Evolutionary conservation across 2,888 invertebrate genomes (phyloP).

Genomic region (Apodemia hepburni): DNA sequence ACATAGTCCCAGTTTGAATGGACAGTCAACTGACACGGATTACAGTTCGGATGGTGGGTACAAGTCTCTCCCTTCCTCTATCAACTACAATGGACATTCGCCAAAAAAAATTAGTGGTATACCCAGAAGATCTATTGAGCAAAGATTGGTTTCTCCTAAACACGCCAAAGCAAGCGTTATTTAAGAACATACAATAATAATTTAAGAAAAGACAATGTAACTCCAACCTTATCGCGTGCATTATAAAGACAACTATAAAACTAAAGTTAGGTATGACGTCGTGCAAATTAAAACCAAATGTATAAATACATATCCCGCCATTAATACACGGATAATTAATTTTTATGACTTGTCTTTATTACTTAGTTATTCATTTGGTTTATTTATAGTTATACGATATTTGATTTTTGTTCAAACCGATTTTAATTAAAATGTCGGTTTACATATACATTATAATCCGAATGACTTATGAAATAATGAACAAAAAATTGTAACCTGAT

Average conservation of each 20-base stretch:
- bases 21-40: conserved; percentile 73
- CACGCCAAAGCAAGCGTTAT: conserved; percentile 70
- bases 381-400: neutral
- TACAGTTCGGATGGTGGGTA: conserved; percentile 76
- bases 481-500: neutral
- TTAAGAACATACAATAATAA: too few relatives aligned
- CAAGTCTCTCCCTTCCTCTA: conserved; percentile 74
- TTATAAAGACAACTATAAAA: neutral
- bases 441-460: too few relatives aligned
- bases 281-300: neutral
- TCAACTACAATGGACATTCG: conserved; percentile 59
- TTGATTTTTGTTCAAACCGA: neutral
- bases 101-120: conserved; percentile 73
- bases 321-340: neutral
- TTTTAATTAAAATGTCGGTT: neutral
- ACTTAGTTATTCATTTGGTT: too few relatives aligned
- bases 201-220: conserved; percentile 13
- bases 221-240: conserved; percentile 3
- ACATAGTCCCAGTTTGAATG: conserved; percentile 64
- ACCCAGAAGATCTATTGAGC: conserved; percentile 69
- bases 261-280: neutral
- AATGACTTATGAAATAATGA: too few relatives aligned
- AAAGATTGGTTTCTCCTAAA: conserved; percentile 66
- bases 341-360: too few relatives aligned
- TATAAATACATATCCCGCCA: neutral